phyloP scores from a whole-genome alignment of 2,113 vertebrate genomes.

The Forbesichthys papilliferus region DNA sequence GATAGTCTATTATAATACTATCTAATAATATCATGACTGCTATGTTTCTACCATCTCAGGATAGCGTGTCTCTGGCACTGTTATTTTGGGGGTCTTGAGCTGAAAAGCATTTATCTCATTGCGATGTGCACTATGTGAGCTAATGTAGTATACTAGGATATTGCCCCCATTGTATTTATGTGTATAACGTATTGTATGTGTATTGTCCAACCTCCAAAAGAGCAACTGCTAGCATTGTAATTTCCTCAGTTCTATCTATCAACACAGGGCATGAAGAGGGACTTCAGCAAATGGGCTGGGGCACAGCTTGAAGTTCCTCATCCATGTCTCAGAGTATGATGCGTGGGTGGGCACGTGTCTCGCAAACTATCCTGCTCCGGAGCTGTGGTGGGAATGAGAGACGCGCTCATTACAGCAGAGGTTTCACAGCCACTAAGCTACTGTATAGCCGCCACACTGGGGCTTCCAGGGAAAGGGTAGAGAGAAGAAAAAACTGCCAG shows the following conservation, averaged over 20 bases:
- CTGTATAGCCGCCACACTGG: constrained; percentile 16
- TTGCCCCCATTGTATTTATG: too few relatives aligned
- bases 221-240: constrained; percentile 4
- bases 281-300: constrained; percentile 11
- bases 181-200: too few relatives aligned
- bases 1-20: too few relatives aligned
- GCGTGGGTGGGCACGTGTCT: constrained; percentile 26
- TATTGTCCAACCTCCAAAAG: too few relatives aligned
- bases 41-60: too few relatives aligned
- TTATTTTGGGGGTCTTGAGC: too few relatives aligned
- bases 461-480: constrained; percentile 11
- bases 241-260: neutral
- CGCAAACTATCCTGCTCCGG: constrained; percentile 19
- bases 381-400: constrained; percentile 29
- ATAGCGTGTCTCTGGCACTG: too few relatives aligned
- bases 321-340: constrained; percentile 20
- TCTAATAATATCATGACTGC: too few relatives aligned
- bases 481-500: constrained; percentile 14
- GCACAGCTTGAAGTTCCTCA: constrained; percentile 26
- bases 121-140: too few relatives aligned
- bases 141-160: too few relatives aligned
- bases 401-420: constrained; percentile 25
- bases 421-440: constrained; percentile 24
- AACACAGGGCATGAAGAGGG: neutral
- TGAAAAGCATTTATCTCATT: too few relatives aligned